phyloP scores from a whole-genome alignment of 2,797 vertebrate genomes.

The Aselliscus stoliczkanus region DNA sequence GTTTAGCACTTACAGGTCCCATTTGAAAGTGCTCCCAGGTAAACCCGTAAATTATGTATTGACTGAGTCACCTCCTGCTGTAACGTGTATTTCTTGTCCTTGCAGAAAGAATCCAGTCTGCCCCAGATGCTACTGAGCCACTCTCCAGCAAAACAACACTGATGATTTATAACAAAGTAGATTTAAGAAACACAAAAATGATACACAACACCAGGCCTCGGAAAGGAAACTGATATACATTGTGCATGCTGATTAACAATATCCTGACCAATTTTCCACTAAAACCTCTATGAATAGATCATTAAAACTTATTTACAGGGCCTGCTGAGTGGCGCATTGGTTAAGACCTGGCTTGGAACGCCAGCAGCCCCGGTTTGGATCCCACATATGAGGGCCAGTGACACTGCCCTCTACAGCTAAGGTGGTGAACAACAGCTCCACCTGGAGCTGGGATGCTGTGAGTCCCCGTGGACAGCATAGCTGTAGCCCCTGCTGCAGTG shows the following conservation, averaged over 20 bases:
- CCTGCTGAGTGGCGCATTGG: too few relatives aligned
- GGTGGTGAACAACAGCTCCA: too few relatives aligned
- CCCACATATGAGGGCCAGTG: too few relatives aligned
- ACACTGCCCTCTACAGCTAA: too few relatives aligned
- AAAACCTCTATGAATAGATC: conserved; percentile 17
- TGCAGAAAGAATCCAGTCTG: neutral
- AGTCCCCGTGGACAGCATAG: too few relatives aligned
- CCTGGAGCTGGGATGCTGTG: too few relatives aligned
- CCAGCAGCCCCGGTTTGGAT: too few relatives aligned
- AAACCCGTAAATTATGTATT: neutral
- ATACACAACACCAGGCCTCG: neutral
- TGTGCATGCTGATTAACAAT: neutral
- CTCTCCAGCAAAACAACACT: neutral
- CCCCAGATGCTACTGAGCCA: neutral
- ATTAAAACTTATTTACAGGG: conserved; percentile 14
- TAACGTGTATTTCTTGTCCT: neutral
- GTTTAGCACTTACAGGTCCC: neutral
- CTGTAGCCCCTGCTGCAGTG: too few relatives aligned
- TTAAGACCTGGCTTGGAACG: too few relatives aligned
- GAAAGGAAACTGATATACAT: conserved; percentile 25
- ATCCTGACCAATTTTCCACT: conserved; percentile 10
- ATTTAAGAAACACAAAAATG: conserved; percentile 22
- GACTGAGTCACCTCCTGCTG: neutral
- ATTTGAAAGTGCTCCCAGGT: neutral
- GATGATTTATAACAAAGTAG: neutral